Base-by-base conservation (phyloP, 1,140 invertebrate genomes). In the Drosophila micromelanica region DNA sequence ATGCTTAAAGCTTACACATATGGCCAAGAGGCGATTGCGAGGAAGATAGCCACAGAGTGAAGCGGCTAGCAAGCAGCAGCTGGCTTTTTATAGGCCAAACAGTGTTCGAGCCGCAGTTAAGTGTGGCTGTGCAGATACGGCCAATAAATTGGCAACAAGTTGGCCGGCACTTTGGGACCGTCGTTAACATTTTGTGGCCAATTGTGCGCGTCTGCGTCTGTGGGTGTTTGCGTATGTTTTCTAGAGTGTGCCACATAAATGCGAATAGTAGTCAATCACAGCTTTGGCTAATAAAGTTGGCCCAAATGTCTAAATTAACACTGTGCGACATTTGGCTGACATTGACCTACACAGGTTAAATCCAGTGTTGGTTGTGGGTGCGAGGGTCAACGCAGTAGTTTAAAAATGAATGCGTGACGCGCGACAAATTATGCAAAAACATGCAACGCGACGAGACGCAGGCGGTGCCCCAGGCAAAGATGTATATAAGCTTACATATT, bases 111-210 rank as follows among this genome's bases (percentile, higher is more conserved):
- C 54, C 52, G 40, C 27, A 40, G 51, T 37, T 37, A 20, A 12
- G 12, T 13, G 4, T n/a, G 43, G 37, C 38, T 40, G 40, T 35
- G 32, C 32, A 13, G 64, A 59, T 67, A 27, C 15, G 56, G 48
- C 40, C 11, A 71, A 71, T 48, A 48, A 52, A 63, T 63, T 56
- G 77, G 56, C 65, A 67, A 73, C 51, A 72, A 61, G 57, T 30
- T 40, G 30, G 17, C 49, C 52, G 67, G 43, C 64, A 51, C 11
- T 15, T 49, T 49, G 46, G 27, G 32, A 8, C 7, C 32, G 20
- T 80, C 78, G 73, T 81, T 81, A 81, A 78, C 48, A 69, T 64
- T 35, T 74, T 81, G 73, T 76, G 68, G 78, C 65, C 77, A 65
- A 76, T 73, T 78, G 76, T 78, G 55, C 42, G 20, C 42, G 27